Percentiles rank a stretch among this genome's conserved stretches.
Conservation (phyloP, 2,113 vertebrate species). For the Martes martes region DNA sequence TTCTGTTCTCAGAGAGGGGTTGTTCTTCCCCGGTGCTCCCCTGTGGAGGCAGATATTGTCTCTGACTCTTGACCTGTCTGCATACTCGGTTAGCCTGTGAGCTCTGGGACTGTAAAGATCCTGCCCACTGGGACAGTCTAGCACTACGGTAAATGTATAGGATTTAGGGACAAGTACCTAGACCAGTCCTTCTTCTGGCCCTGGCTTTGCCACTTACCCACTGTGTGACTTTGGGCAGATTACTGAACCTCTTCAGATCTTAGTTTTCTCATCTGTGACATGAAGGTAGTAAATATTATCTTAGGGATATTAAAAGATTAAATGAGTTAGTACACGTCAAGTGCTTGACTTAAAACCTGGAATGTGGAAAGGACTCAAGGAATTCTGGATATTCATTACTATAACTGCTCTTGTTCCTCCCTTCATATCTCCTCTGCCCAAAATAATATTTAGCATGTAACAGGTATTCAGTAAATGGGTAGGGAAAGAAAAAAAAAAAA, state of each 20-base stretch:
- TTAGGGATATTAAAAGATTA: background rate
- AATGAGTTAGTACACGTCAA: background rate
- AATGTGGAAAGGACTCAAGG: background rate
- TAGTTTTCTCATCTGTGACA: background rate
- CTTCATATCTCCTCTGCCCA: background rate
- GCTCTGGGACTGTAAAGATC: background rate
- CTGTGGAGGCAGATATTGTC: too few relatives aligned
- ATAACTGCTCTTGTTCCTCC: background rate
- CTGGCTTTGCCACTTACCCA: background rate
- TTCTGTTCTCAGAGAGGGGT: background rate
- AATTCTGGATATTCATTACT: background rate
- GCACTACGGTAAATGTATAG: background rate
- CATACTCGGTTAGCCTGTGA: background rate
- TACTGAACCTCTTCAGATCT: background rate
- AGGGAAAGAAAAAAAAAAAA: background rate
- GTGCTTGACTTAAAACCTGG: background rate
- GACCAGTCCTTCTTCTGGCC: background rate
- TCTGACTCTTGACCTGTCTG: background rate
- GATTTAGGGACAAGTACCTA: background rate
- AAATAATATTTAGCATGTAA: background rate
- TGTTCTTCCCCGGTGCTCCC: background rate
- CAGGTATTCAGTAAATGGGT: background rate
- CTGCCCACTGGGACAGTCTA: background rate
- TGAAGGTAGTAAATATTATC: background rate
- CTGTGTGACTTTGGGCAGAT: background rate